Base-by-base conservation (phyloP, 2,888 invertebrate species). In the Erebia aethiops region DNA sequence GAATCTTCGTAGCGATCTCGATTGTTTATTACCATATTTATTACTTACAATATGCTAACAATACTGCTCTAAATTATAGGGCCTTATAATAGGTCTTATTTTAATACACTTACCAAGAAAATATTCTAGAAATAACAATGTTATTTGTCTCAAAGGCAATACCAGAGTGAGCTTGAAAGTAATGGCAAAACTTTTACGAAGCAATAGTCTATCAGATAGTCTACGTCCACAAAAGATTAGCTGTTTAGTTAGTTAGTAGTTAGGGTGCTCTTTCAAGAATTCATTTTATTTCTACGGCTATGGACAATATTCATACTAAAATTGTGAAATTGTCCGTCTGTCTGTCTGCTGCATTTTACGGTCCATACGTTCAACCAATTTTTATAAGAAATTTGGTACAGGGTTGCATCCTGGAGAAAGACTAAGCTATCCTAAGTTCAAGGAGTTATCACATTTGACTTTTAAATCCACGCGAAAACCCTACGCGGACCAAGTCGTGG, bases 181-280 rank as follows among this genome's bases (percentile, higher is more conserved):
- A 43, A 46, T 10, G 54, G 41, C 52, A 52, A 26, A 65, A 68
- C 49, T 46, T 41, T 35, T 35, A 43, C 64, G 64, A 63, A 66
- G 66, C 58, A 64, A 49, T 43, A 52, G 70, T 68, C 65, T 74
- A 69, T 71, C 71, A 74, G 74, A 76, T 75, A 75, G 13, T 69
- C 35, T 35, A 46, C 46, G 58, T 67, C 60, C 58, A 71, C 61
- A 52, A 51, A 71, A 73, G 77, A 77, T 77, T 73, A 58, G 64
- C 61, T 62, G 78, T 79, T 79, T 76, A 80, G 67, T 70, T 80
- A 78, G 78, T n/a, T 74, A 80, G 67, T 74, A 80, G 67, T 69
- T 78, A 65, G 21, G 74, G 80, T 58, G 74, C 78, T 80, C 71
- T 78, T 74, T 13, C 46, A 46, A 46, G 13, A 35, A 66, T 67